Percentiles rank a stretch among this genome's conserved stretches.
These are phyloP conservation scores for Ceyx cyanopectus DNA, from an alignment of 2,113 vertebrate genomes.

Conservation along the genomic window DNA sequence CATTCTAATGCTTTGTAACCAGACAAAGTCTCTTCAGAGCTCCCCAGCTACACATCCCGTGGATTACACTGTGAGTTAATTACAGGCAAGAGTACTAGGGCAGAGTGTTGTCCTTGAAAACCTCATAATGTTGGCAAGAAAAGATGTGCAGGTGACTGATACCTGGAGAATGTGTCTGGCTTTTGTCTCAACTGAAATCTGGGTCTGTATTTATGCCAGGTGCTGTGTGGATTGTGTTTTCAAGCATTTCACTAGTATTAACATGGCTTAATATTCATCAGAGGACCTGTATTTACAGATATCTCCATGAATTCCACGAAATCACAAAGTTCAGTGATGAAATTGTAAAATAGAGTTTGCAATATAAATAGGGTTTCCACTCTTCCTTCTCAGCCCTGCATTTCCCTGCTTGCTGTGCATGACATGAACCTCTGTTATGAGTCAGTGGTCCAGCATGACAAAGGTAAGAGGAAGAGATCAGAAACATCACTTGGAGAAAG, in stretches of 20 bases:
- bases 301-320: not conserved
- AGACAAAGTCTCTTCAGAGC: not conserved
- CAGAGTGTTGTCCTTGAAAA: constrained; percentile 13
- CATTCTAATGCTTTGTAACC: not conserved
- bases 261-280: not conserved
- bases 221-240: not conserved
- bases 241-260: not conserved
- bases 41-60: not conserved
- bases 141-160: not conserved
- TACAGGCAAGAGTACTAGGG: not conserved
- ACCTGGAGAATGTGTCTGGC: not conserved
- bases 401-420: not conserved
- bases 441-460: not conserved
- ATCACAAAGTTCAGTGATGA: not conserved
- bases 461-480: not conserved
- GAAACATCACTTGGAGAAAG: not conserved
- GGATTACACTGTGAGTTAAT: not conserved
- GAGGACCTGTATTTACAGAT: not conserved
- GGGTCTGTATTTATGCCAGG: not conserved
- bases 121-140: not conserved
- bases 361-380: not conserved
- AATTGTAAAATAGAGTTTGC: not conserved
- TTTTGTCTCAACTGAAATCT: not conserved
- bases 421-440: not conserved
- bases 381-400: fast-evolving